Evolutionary conservation across 2,113 vertebrate species (phyloP).

Genomic region (Aptenodytes patagonicus): DNA sequence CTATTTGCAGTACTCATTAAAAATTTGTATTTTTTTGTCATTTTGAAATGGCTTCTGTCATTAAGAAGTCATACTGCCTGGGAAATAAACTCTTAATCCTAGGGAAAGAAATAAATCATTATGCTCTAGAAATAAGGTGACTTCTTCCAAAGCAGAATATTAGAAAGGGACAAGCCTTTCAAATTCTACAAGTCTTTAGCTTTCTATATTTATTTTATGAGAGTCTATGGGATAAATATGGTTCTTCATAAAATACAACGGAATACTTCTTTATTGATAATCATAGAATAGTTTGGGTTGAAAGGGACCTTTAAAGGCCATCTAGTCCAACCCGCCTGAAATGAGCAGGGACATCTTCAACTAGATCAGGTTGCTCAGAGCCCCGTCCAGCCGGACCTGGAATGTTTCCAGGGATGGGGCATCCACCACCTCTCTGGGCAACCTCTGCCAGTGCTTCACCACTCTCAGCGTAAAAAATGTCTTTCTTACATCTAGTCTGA

Average conservation of each 20-base stretch:
- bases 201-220: background rate
- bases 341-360: too few species aligned
- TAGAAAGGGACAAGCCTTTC: background rate
- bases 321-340: too few species aligned
- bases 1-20: background rate
- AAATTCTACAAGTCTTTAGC: background rate
- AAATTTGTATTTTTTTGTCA: background rate
- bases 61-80: background rate
- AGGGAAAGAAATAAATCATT: background rate
- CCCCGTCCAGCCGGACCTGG: too few species aligned
- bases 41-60: background rate
- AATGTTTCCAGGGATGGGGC: too few species aligned
- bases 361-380: too few species aligned
- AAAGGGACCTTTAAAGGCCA: too few species aligned
- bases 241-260: background rate
- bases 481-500: too few species aligned
- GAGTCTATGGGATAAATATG: background rate
- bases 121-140: background rate
- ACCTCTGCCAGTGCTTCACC: too few species aligned
- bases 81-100: background rate
- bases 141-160: background rate
- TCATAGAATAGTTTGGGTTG: too few species aligned
- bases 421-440: too few species aligned
- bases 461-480: too few species aligned
- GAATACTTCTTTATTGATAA: background rate